These are phyloP conservation scores for Phanerotoma sp. DNA, from an alignment of 2,888 invertebrate genomes.

Conservation along the genomic window DNA sequence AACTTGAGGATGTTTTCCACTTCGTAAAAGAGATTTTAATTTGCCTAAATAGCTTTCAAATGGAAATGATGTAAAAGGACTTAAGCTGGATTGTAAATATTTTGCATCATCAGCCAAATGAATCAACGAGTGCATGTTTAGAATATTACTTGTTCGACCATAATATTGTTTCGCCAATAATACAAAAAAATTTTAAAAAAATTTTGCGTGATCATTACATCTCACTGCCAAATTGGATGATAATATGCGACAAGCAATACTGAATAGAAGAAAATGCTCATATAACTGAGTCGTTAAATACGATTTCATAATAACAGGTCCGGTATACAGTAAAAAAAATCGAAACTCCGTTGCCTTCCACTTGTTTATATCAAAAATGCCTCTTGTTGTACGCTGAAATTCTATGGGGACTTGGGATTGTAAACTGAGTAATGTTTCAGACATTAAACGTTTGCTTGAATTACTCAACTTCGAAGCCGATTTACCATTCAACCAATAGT, in stretches of 20 bases:
- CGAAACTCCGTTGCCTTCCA: slow-evolving; percentile 13
- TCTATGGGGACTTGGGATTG: slow-evolving; percentile 11
- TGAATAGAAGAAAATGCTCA: slow-evolving; percentile 8
- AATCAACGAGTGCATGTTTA: too few species aligned
- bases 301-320: slow-evolving; percentile 12
- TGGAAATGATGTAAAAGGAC: too few species aligned
- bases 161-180: background rate
- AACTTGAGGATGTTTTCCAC: background rate
- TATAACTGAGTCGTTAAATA: background rate
- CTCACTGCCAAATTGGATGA: background rate
- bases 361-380: background rate
- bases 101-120: too few species aligned
- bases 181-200: background rate
- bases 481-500: background rate
- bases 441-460: background rate
- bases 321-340: slow-evolving; percentile 15
- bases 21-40: background rate
- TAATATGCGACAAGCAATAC: slow-evolving; percentile 7
- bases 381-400: slow-evolving; percentile 18
- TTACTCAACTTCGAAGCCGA: background rate
- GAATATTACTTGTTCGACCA: background rate
- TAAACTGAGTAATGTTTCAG: background rate
- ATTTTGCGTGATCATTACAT: background rate
- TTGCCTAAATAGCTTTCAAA: background rate
- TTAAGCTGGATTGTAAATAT: too few species aligned